Conservation (phyloP, 2,113 vertebrate genomes). For the Spea multiplicata region DNA sequence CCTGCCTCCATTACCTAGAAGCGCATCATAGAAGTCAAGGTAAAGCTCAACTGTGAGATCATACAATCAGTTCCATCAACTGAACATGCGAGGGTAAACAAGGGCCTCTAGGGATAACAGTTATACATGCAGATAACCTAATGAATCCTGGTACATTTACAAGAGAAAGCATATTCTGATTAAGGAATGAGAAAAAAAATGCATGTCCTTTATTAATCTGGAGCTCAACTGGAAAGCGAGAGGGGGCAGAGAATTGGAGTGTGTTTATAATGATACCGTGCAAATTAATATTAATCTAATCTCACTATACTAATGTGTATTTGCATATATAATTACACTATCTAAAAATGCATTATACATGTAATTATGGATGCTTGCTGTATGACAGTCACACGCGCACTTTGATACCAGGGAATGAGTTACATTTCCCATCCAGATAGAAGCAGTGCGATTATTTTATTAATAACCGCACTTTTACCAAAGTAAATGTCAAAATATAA, state of each 20-base stretch:
- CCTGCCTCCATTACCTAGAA: too few relatives aligned
- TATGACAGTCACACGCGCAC: slow-evolving; percentile 42
- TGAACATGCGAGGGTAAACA: not conserved
- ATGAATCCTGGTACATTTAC: slow-evolving; percentile 14
- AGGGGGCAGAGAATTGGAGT: slow-evolving; percentile 29
- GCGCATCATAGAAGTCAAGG: too few relatives aligned
- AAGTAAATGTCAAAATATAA: slow-evolving; percentile 34
- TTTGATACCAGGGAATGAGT: slow-evolving; percentile 33
- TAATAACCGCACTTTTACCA: slow-evolving; percentile 36
- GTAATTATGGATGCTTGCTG: slow-evolving; percentile 42
- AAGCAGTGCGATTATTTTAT: slow-evolving; percentile 38
- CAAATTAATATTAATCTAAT: slow-evolving; percentile 49
- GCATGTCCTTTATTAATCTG: slow-evolving; percentile 40
- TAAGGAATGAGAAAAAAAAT: slow-evolving; percentile 15
- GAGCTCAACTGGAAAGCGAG: slow-evolving; percentile 23
- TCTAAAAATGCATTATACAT: slow-evolving; percentile 49
- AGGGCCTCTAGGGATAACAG: not conserved
- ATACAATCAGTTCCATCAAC: too few relatives aligned
- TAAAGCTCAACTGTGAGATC: too few relatives aligned
- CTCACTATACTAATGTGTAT: slow-evolving; percentile 46
- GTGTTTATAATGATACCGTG: slow-evolving; percentile 46
- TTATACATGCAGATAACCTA: not conserved
- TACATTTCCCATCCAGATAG: slow-evolving; percentile 26
- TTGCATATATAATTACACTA: slow-evolving; percentile 47
- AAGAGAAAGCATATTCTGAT: slow-evolving; percentile 27